Base-by-base conservation (phyloP, 2,797 vertebrate species). In the Coregonus sp. region DNA sequence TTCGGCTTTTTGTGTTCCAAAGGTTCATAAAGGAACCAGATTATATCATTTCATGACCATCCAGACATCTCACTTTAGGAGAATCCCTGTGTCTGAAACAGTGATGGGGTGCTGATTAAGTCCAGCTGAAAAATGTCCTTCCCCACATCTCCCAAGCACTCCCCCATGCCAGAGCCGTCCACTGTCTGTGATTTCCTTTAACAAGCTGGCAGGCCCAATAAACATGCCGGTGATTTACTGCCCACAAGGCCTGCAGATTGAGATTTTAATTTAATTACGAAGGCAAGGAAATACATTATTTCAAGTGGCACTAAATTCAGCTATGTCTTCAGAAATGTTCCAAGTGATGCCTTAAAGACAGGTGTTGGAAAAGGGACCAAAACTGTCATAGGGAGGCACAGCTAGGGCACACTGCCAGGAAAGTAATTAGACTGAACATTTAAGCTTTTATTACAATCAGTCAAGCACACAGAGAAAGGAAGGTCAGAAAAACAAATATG, bases 201-300 rank as follows among this genome's bases (percentile, higher is more conserved):
- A 87, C 84, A 85, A 78, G 63, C 79, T 80, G 76, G 78, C 77
- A 81, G 70, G 20, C 76, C 79, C 80, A 56, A 80, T 91, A 87
- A 85, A 89, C 61, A 70, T 76, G 65, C 59, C 54, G 67, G 70
- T 81, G 80, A 89, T 88, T 86, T 82, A 86, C 78, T 75, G 75
- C 78, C 2, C 1, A 29, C 51, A 35, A 37, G 50, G 37, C 77
- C 37, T 73, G 54, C 75, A 78, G 71, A 81, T 81, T 84, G 74
- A 80, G 40, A 78, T 78, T 76, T 50, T 67, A 70, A 80, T 75
- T 82, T 82, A 78, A 80, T 80, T 18, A 80, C 70, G 71, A 75
- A 74, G 80, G n/a, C 4, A 61, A 47, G 73, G 70, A 88, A 89
- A 85, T 76, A 70, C 76, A 77, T 81, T 84, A 69, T 84, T 86